phyloP scores from a whole-genome alignment of 2,888 invertebrate species.

The Drosophila histrio region DNA sequence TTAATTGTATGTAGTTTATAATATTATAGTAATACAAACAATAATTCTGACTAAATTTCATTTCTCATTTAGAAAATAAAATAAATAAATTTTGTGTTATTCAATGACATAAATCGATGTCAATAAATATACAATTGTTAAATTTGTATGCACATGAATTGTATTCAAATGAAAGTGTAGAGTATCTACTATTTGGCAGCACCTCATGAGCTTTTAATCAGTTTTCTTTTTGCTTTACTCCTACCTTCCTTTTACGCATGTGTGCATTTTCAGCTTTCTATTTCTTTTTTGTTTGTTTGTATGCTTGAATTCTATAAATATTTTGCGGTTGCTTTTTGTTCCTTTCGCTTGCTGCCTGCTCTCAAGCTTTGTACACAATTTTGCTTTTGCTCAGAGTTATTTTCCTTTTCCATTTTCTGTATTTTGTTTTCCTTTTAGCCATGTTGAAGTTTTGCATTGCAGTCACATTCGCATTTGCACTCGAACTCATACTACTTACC shows the following conservation, averaged over 20 bases:
- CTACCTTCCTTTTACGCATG: conserved; percentile 64
- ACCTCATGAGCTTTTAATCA: not conserved
- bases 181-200: conserved; percentile 35
- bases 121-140: too few relatives aligned
- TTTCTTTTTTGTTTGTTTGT: conserved; percentile 49
- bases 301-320: conserved; percentile 69
- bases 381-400: conserved; percentile 27
- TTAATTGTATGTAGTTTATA: too few relatives aligned
- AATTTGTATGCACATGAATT: too few relatives aligned
- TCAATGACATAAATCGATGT: too few relatives aligned
- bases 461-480: conserved; percentile 41
- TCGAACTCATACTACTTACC: conserved; percentile 5
- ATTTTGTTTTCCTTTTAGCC: not conserved
- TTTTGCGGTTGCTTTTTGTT: conserved; percentile 56
- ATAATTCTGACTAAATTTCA: too few relatives aligned
- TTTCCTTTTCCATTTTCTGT: conserved; percentile 6
- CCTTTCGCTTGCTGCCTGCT: conserved; percentile 5
- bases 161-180: too few relatives aligned
- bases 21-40: too few relatives aligned
- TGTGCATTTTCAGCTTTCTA: conserved; percentile 61
- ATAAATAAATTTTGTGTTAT: too few relatives aligned
- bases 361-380: conserved; percentile 25
- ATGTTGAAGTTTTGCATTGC: conserved; percentile 45
- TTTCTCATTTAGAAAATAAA: too few relatives aligned
- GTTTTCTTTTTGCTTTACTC: conserved; percentile 19